A percentile compares a stretch with the other conserved stretches of the same genome.
Conservation (phyloP, 2,113 vertebrate genomes). For the Colistium nudipinnis region DNA sequence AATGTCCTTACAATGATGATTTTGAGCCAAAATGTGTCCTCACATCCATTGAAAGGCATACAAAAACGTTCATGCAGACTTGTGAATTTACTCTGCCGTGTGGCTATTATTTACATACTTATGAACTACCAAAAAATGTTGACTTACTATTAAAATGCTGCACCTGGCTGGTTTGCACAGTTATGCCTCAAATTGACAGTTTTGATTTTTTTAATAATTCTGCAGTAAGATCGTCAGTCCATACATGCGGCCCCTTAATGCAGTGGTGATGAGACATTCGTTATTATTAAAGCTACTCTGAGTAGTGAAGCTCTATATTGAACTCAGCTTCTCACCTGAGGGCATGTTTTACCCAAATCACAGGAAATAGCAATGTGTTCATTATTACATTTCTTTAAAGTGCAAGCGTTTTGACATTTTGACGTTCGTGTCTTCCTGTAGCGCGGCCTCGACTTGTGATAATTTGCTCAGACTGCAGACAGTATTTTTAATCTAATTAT, state of each 20-base stretch:
- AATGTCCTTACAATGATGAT: too few species aligned
- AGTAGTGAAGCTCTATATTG: neutral
- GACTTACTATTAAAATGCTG: too few species aligned
- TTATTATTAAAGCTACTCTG: neutral
- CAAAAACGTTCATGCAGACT: too few species aligned
- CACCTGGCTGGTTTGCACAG: too few species aligned
- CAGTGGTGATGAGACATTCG: neutral
- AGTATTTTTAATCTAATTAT: slow-evolving; percentile 51
- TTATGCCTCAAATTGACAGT: too few species aligned
- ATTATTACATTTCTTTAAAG: slow-evolving; percentile 15
- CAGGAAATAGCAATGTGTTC: slow-evolving; percentile 17
- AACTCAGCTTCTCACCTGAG: neutral
- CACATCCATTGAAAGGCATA: too few species aligned
- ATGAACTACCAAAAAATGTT: too few species aligned
- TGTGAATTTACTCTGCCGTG: too few species aligned
- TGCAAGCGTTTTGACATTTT: slow-evolving; percentile 9
- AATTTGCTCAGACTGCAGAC: slow-evolving; percentile 13
- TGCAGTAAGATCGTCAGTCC: neutral
- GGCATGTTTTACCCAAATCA: slow-evolving; percentile 21
- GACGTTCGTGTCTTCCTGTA: neutral
- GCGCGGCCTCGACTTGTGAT: slow-evolving; percentile 13
- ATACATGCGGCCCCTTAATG: neutral
- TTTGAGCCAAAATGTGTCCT: too few species aligned
- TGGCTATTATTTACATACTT: too few species aligned
- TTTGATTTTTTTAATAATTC: neutral